Evolutionary conservation across 2,113 vertebrate species (phyloP).

Genomic region (Hoplias malabaricus): DNA sequence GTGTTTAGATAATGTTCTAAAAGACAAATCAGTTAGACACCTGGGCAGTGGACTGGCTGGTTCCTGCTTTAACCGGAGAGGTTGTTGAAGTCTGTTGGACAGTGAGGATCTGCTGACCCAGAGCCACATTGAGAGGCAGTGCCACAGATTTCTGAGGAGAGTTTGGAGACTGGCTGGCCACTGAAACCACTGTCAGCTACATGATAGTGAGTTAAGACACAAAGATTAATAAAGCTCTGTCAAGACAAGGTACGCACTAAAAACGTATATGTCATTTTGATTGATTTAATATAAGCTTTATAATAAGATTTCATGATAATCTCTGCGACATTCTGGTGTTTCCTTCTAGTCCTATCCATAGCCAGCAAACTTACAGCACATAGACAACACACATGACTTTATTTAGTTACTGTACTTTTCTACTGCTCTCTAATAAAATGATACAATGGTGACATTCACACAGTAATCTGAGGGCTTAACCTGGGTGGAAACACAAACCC

Average conservation of each 20-base stretch:
- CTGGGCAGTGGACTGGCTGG: conserved; percentile 76
- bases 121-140: conserved; percentile 82
- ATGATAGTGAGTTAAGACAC: conserved; percentile 9
- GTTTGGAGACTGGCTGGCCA: conserved; percentile 81
- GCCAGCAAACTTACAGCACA: neutral
- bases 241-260: no score
- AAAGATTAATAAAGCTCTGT: no score
- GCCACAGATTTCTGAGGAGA: conserved; percentile 84
- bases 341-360: no score
- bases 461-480: no score
- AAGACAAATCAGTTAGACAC: conserved; percentile 55
- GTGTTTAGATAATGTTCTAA: neutral
- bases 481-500: no score
- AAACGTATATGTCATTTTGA: no score
- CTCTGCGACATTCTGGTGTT: no score
- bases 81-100: conserved; percentile 81
- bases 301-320: no score
- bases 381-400: neutral
- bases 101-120: conserved; percentile 87
- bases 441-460: no score
- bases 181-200: conserved; percentile 85
- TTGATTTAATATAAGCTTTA: no score
- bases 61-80: conserved; percentile 82
- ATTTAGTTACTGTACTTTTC: no score
- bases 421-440: neutral